Base-by-base conservation (phyloP, 2,113 vertebrate species). In the Coreoperca whiteheadi region DNA sequence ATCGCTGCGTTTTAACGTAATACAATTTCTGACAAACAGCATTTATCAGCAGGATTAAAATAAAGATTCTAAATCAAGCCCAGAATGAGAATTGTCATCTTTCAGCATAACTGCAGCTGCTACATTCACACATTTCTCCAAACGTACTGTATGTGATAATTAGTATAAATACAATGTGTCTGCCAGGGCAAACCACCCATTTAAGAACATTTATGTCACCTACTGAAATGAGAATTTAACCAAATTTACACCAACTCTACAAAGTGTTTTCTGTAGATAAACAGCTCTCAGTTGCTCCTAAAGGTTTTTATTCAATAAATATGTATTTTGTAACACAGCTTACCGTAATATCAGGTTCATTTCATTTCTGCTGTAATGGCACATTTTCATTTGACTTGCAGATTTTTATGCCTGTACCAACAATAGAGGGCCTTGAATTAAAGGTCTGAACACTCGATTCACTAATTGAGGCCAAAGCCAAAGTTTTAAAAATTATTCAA, bases 381-480 rank as follows among this genome's bases (percentile, higher is more conserved):
- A 81, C 46, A 65, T 83, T 87, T 83, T 65, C 16, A 74, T 87
- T 88, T 83, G 16, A 79, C 83, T 84, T 56, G 66, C 70, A 77
- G 32, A 80, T 82, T 88, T 80, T 64, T 43, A 56, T 87, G 82
- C 77, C 56, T 75, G 53, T 75, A 78, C 51, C 74, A 76, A 91
- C 81, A 89, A 87, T 69, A 18, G 21, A 41, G 69, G 63, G 83
- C 83, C 81, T 85, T 87, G 68, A 93, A 91, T 92, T 88, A 75
- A 87, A 86, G 89, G 82, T 87, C 84, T 93, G 81, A 86, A 89
- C 85, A 90, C 79, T 88, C 74, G 34, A 81, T n/a, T n/a, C n/a
- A n/a, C 87, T 93, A 93, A 93, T 90, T 91, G 87, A 94, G 93
- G 87, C 89, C 91, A 82, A 92, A 93, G 84, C 83, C 87, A 93